Base-by-base conservation (phyloP, 2,888 invertebrate genomes). In the Bursaphelenchus okinawaensis region DNA sequence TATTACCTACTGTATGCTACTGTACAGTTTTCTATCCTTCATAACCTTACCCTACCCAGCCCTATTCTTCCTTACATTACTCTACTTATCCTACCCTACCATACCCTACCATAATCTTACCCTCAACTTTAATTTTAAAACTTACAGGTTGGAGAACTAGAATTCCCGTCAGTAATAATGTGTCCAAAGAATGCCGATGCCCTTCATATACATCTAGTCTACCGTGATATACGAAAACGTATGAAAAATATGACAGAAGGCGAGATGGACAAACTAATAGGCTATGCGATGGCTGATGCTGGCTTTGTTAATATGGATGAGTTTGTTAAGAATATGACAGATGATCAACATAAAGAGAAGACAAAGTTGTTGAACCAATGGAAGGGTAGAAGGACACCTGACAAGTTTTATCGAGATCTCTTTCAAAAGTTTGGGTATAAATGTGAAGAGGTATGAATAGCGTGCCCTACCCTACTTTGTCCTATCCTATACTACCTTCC, bases 161-260 rank as follows among this genome's bases (percentile, higher is more conserved):
- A 63, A 23, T 69, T 62, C 24, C 68, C 68, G 9, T 23, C 29
- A 22, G 60, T 68, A 23, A 73, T 62, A 31, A 31, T 70, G 22
- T 70, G 70, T 24, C 70, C 70, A 6, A 70, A 70, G 52, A 70
- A 75, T 67, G 55, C 70, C 52, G 70, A 70, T 50, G 9, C 70
- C 0, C 27, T 70, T 23, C 55, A 73, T 23, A 50, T 66, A 20
- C 27, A 56, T 24, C 23, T 51, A 29, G 57, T 69, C 40, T 26
- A 69, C 27, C 23, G 22, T 20, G 69, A 70, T 26, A 70, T 73
- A 20, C 7, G 22, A 50, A 29, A 52, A 24, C 51, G 51, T 4
- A 9, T 67, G 9, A 70, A 66, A 9, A 20, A 55, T 4, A 63
- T 65, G 0, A 22, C 24, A 22, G 20, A 68, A 7, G 52, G n/a